phyloP scores from a whole-genome alignment of 2,888 invertebrate genomes.

The Chrysodeixis includens region DNA sequence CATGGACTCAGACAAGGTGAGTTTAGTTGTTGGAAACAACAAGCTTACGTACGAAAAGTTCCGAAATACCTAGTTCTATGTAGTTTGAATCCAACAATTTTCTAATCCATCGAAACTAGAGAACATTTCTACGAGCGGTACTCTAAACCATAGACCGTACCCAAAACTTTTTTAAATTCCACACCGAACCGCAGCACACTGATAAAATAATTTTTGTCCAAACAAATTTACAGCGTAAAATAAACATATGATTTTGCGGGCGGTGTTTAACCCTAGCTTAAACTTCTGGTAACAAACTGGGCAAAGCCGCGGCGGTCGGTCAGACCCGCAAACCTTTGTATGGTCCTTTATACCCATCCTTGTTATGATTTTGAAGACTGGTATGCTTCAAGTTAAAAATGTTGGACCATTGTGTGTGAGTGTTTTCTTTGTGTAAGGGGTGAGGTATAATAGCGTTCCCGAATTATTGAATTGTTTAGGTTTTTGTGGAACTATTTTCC shows the following conservation, averaged over 20 bases:
- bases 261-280: constrained; percentile 69
- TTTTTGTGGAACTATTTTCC: not conserved
- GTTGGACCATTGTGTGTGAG: constrained; percentile 44
- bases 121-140: constrained; percentile 2
- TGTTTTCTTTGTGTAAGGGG: constrained; percentile 16
- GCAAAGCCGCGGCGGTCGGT: constrained; percentile 70
- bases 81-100: not conserved
- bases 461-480: not conserved
- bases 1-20: constrained; percentile 81
- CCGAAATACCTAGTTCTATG: not conserved
- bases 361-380: constrained; percentile 73
- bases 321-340: constrained; percentile 73
- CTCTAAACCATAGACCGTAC: constrained; percentile 20
- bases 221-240: constrained; percentile 67
- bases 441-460: not conserved
- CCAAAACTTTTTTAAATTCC: constrained; percentile 51
- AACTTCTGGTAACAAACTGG: constrained; percentile 74
- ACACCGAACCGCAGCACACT: constrained; percentile 53
- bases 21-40: not conserved
- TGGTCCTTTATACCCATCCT: constrained; percentile 61
- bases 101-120: not conserved
- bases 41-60: not conserved
- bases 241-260: constrained; percentile 73
- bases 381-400: constrained; percentile 56
- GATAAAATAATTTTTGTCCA: constrained; percentile 71